Evolutionary conservation across 2,113 vertebrate genomes (phyloP).

Genomic region (Jacana jacana): DNA sequence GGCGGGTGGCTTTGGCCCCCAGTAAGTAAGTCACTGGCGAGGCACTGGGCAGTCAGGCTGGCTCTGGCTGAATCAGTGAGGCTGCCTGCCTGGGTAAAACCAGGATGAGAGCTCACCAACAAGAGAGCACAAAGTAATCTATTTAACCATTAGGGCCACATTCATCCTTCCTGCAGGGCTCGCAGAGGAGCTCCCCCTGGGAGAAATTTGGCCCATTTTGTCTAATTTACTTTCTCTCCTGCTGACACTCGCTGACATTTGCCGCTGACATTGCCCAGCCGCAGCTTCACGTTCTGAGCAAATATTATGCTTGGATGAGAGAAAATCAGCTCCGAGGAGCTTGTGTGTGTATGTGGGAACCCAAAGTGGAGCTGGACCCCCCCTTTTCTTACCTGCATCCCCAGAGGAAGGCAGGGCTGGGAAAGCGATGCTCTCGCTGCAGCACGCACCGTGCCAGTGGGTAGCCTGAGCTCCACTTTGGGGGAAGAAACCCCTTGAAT

Average conservation of each 20-base stretch:
- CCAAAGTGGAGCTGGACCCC: neutral
- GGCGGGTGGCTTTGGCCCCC: neutral
- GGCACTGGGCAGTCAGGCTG: neutral
- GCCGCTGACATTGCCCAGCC: constrained; percentile 42
- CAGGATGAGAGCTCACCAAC: neutral
- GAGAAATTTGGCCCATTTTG: neutral
- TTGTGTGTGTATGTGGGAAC: constrained; percentile 3
- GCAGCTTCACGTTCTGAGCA: neutral
- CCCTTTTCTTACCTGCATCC: neutral
- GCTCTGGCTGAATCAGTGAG: neutral
- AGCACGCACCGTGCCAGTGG: neutral
- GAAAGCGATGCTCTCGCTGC: neutral
- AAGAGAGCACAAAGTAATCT: neutral
- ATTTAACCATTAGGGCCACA: neutral
- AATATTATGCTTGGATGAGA: constrained; percentile 63
- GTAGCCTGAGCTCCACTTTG: neutral
- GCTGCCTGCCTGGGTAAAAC: neutral
- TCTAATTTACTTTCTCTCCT: neutral
- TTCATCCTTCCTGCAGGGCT: neutral
- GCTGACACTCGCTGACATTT: neutral
- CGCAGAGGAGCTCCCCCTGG: neutral
- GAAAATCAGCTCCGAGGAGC: neutral
- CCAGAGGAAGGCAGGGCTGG: neutral
- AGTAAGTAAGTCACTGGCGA: neutral
- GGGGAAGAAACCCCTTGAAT: neutral